Percentiles rank a stretch among this genome's conserved stretches.
Evolutionary conservation across 2,797 vertebrate species (phyloP).

Genomic region (Notamacropus eugenii): DNA sequence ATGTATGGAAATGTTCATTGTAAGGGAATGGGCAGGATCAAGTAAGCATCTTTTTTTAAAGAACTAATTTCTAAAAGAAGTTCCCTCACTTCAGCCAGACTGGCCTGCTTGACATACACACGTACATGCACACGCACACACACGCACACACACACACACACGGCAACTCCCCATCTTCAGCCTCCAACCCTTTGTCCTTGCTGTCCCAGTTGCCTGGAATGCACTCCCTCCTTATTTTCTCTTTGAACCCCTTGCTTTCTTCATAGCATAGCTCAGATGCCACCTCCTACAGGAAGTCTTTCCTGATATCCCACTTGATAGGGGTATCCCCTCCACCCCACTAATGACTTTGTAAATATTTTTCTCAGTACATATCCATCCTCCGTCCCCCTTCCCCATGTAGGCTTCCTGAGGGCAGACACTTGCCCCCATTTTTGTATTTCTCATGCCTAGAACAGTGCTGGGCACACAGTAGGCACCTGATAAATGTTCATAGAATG

Average conservation of each 20-base stretch:
- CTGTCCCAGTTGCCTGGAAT: not conserved
- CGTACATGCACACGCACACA: not conserved
- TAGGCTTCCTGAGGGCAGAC: not conserved
- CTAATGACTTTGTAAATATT: not conserved
- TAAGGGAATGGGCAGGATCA: not conserved
- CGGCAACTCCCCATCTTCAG: not conserved
- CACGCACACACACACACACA: not conserved
- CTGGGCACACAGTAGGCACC: not conserved
- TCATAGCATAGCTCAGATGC: not conserved
- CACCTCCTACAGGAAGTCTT: not conserved
- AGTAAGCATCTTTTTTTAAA: not conserved
- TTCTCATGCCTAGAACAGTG: not conserved
- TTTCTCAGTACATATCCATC: not conserved
- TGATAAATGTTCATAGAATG: not conserved
- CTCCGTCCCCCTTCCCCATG: not conserved
- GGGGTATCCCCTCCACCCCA: too few relatives aligned
- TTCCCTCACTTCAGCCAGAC: not conserved
- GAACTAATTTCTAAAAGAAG: not conserved
- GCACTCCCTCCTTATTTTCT: not conserved
- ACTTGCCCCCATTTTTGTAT: not conserved
- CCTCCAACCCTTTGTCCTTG: not conserved
- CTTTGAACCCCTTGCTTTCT: not conserved
- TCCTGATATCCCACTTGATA: not conserved
- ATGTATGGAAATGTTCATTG: not conserved
- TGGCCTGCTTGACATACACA: too few relatives aligned